A percentile compares a stretch with the other conserved stretches of the same genome.
These are phyloP conservation scores for Mycteria americana DNA, from an alignment of 2,797 vertebrate genomes.

Conservation along the genomic window DNA sequence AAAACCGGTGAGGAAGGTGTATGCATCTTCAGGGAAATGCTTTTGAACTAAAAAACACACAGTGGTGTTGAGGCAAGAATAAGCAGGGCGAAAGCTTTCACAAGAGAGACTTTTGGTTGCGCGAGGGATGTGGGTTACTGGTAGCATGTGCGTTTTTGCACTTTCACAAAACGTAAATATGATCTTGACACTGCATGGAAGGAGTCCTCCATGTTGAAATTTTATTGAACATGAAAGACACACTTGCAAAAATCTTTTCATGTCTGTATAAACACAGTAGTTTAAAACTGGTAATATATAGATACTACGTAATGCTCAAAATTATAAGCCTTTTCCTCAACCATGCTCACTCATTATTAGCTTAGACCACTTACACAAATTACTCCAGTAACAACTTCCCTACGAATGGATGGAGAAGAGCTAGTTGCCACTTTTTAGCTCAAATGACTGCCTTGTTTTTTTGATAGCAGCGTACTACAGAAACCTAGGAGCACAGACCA, in stretches of 20 bases:
- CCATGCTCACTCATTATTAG: not conserved
- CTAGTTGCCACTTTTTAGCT: not conserved
- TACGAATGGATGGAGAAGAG: not conserved
- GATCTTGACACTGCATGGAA: not conserved
- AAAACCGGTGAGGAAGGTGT: not conserved
- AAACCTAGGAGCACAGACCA: not conserved
- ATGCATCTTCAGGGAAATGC: not conserved
- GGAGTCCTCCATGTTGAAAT: not conserved
- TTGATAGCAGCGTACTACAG: not conserved
- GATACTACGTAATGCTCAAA: not conserved
- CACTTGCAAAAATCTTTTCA: not conserved
- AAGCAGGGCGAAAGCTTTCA: not conserved
- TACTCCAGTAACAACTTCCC: not conserved
- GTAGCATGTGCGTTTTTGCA: not conserved
- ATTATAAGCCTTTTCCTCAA: not conserved
- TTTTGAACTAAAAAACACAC: not conserved
- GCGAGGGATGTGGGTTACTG: not conserved
- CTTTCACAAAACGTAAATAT: not conserved
- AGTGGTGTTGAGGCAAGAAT: not conserved
- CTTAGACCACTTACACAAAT: not conserved
- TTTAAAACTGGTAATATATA: not conserved
- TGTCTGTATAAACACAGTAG: not conserved
- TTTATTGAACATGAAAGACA: not conserved
- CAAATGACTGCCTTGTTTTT: not conserved
- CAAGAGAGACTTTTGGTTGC: rapidly evolving